Evolutionary conservation across 2,113 vertebrate genomes (phyloP), one percentile per base, ranked within the genome.

Genomic region (Cettia cetti): DNA sequence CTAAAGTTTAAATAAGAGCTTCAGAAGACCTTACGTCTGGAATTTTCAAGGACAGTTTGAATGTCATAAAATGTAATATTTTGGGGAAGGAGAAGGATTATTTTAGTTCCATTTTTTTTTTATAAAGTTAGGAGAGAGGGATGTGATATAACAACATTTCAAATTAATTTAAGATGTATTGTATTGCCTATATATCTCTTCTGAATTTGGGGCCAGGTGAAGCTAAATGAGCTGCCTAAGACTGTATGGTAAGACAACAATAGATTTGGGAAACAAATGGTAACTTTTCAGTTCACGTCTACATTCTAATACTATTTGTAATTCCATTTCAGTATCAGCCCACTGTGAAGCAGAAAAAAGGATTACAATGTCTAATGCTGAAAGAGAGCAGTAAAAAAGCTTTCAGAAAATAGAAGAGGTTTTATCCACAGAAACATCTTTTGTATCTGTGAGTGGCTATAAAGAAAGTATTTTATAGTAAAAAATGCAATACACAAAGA

Each of bases 261-360:
- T 0, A 53, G 42, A 70, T 39, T 26, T 22, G 6, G 26, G 40
- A 69, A 90, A 86, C 4, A 59, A 82, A 54, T 11, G 8, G 6
- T 70, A 35, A 61, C 7, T 39, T 90, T 82, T 68, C 0, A 0
- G 2, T 50, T 70, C 15, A 27, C 2, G 1, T 45, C 24, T 68
- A 50, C 7, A 37, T 53, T 91, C 39, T 87, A 57, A 78, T 50
- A 45, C 7, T 42, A 3, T 26, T 69, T 40, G 23, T 82, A 69
- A 65, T 88, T 88, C 69, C 24, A 86, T 90, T 93, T 92, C 30
- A 10, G 3, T 21, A 66, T 66, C 50, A 92, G 70, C 7, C 10
- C 17, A 54, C 23, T 37, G 28, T 59, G 54, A 83, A 77, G 54
- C 18, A 89, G 45, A 65, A 87, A 61, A 84, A 89, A 42, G 26